Percentiles rank a stretch among this genome's conserved stretches.
Evolutionary conservation across 2,888 invertebrate genomes (phyloP).

Genomic region (Pinctada fucata): DNA sequence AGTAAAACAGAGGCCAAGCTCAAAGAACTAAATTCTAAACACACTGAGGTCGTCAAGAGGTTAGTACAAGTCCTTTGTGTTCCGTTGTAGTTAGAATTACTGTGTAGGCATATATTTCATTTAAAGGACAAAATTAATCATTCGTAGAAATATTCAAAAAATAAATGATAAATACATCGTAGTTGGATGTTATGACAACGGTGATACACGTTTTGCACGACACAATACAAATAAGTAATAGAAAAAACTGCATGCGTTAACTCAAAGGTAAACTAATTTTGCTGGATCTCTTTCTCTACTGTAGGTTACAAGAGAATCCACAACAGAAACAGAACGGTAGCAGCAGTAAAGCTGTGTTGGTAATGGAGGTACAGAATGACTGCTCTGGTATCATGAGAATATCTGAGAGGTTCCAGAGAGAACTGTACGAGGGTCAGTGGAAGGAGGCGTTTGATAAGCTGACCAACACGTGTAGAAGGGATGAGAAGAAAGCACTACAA

Average conservation of each 20-base stretch:
- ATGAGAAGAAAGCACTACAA: slow-evolving; percentile 54
- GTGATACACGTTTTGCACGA: too few relatives aligned
- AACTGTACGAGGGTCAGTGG: slow-evolving; percentile 49
- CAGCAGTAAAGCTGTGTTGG: background rate
- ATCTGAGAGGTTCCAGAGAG: slow-evolving; percentile 51
- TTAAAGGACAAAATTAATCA: too few relatives aligned
- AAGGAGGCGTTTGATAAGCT: slow-evolving; percentile 44
- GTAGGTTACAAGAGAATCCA: slow-evolving; percentile 13
- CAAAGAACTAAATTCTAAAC: slow-evolving; percentile 25
- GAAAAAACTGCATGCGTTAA: too few relatives aligned
- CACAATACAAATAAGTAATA: too few relatives aligned
- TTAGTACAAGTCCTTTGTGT: slow-evolving; percentile 4
- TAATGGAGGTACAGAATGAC: background rate
- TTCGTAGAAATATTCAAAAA: too few relatives aligned
- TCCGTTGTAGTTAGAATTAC: background rate
- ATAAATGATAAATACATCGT: too few relatives aligned
- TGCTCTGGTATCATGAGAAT: slow-evolving; percentile 35
- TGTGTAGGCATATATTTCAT: background rate
- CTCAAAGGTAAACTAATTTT: too few relatives aligned
- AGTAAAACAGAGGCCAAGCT: slow-evolving; percentile 16
- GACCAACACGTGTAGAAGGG: slow-evolving; percentile 45
- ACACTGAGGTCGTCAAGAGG: slow-evolving; percentile 32
- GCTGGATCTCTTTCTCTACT: background rate
- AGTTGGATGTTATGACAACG: too few relatives aligned
- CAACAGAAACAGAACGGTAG: slow-evolving; percentile 12